phyloP scores from a whole-genome alignment of 2,888 invertebrate species.

The Athalia cordata region DNA sequence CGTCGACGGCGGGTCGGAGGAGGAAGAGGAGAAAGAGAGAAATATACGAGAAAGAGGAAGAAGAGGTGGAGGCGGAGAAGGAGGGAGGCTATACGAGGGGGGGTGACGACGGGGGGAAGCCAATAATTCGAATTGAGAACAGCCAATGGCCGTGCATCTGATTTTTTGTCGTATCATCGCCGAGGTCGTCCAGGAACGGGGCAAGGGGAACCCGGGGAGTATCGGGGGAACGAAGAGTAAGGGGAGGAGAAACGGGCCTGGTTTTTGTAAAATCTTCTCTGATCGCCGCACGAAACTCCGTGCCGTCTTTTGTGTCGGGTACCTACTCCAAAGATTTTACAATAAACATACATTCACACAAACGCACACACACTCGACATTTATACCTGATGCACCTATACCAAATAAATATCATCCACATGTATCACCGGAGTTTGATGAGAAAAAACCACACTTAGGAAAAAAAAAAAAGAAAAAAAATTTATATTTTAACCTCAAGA shows the following conservation, averaged over 20 bases:
- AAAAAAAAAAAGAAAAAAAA: not conserved
- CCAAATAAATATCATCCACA: not conserved
- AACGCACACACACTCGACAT: slow-evolving; percentile 26
- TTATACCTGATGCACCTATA: slow-evolving; percentile 22
- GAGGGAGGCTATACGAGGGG: slow-evolving; percentile 66
- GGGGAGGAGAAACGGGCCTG: slow-evolving; percentile 33
- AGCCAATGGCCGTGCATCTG: slow-evolving; percentile 73
- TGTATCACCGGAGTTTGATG: not conserved
- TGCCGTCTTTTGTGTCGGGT: slow-evolving; percentile 36
- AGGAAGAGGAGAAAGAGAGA: slow-evolving; percentile 50
- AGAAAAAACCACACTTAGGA: no score
- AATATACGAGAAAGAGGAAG: slow-evolving; percentile 47
- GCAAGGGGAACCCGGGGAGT: slow-evolving; percentile 38
- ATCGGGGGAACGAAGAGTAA: slow-evolving; percentile 17
- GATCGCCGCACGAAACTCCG: slow-evolving; percentile 43
- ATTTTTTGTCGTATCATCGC: slow-evolving; percentile 72
- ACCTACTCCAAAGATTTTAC: slow-evolving; percentile 6
- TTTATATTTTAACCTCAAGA: no score
- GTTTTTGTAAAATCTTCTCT: slow-evolving; percentile 43
- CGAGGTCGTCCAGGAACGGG: slow-evolving; percentile 59
- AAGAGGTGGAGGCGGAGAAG: slow-evolving; percentile 51
- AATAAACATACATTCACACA: slow-evolving; percentile 37
- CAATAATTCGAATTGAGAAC: slow-evolving; percentile 73
- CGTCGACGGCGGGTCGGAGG: slow-evolving; percentile 50
- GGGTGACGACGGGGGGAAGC: slow-evolving; percentile 67